Percentiles rank a stretch among this genome's conserved stretches.
Conservation (phyloP, 2,113 vertebrate species). For the Gadus chalcogrammus region DNA sequence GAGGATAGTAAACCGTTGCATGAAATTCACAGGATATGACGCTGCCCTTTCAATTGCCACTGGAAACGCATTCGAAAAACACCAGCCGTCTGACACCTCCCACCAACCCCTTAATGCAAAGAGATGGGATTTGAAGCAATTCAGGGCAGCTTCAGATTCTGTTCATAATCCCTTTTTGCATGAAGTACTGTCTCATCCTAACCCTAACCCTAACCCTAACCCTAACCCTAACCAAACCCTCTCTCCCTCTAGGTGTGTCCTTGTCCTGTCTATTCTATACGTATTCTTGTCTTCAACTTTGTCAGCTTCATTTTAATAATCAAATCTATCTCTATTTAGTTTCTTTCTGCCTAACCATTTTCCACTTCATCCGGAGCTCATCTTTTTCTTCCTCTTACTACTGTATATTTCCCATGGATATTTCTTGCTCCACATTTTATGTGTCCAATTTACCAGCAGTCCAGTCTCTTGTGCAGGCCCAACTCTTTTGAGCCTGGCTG, state of each 20-base stretch:
- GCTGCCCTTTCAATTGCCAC: constrained; percentile 22
- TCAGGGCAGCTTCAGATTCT: neutral
- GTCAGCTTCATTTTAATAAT: no score
- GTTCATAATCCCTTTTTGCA: neutral
- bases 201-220: neutral
- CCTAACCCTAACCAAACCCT: neutral
- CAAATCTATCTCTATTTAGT: no score
- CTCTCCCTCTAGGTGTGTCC: neutral
- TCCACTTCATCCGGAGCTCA: no score
- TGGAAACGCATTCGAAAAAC: neutral
- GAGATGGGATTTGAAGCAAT: neutral
- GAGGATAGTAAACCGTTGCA: constrained; percentile 15
- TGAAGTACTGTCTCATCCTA: neutral
- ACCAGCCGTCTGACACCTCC: neutral
- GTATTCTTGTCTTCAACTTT: no score
- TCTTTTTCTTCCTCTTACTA: no score
- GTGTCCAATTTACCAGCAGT: no score
- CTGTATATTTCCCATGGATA: no score
- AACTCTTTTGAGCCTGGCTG: no score
- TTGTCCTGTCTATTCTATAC: neutral
- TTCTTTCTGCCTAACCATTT: no score
- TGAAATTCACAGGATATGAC: constrained; percentile 28
- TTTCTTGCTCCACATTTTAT: no score
- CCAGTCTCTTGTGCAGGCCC: no score
- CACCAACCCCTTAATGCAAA: no score